Percentiles rank a stretch among this genome's conserved stretches.
Evolutionary conservation across 1,140 invertebrate genomes (phyloP).

Genomic region (Drosophila ananassae): DNA sequence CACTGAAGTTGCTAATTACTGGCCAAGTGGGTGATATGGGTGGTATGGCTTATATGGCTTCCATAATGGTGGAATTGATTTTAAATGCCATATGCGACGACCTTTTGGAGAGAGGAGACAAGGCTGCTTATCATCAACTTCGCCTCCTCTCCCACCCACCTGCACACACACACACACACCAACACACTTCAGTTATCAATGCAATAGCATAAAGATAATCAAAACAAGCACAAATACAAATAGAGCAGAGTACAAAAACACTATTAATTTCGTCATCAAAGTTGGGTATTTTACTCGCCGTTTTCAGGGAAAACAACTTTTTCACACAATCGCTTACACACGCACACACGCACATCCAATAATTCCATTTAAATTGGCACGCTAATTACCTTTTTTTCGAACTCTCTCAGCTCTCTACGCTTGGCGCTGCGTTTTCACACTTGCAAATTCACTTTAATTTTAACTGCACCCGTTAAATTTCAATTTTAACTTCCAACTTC

Average conservation of each 20-base stretch:
- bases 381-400: constrained; percentile 73
- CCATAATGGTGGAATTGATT: constrained; percentile 48
- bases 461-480: constrained; percentile 13
- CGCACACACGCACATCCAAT: constrained; percentile 18
- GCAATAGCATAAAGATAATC: constrained; percentile 58
- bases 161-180: background rate
- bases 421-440: constrained; percentile 62
- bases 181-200: constrained; percentile 59
- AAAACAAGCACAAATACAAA: constrained; percentile 45
- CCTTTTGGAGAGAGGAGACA: constrained; percentile 45
- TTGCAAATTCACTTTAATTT: constrained; percentile 61
- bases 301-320: constrained; percentile 80
- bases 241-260: constrained; percentile 24
- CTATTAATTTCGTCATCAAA: constrained; percentile 72
- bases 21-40: background rate
- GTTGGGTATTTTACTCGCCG: constrained; percentile 57
- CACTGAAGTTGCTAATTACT: constrained; percentile 53
- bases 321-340: constrained; percentile 35
- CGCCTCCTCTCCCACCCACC: constrained; percentile 13
- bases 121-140: constrained; percentile 51
- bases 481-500: constrained; percentile 15
- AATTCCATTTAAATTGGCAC: constrained; percentile 42
- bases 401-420: constrained; percentile 56
- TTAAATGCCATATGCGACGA: constrained; percentile 61
- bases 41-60: constrained; percentile 54